Conservation (phyloP, 2,113 vertebrate species). For the Cephalopholis sonnerati region DNA sequence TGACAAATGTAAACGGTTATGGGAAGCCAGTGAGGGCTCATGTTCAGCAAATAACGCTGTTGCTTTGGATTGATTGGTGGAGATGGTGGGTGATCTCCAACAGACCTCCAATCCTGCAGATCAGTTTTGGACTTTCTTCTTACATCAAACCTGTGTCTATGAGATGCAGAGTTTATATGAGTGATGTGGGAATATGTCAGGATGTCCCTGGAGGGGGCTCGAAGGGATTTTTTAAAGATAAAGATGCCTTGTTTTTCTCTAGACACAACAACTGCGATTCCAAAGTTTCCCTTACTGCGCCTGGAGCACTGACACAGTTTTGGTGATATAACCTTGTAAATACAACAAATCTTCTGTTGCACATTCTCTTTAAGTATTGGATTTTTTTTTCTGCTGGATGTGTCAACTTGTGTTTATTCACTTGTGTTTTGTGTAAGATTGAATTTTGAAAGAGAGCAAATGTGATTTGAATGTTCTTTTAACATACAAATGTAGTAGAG, state of each 20-base stretch:
- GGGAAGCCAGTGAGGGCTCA: constrained; percentile 2
- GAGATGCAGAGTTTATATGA: not conserved
- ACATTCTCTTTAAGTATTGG: no score
- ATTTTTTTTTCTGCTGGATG: no score
- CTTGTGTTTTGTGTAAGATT: no score
- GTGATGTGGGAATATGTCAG: not conserved
- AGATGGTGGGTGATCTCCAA: not conserved
- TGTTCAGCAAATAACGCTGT: not conserved
- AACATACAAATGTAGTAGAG: no score
- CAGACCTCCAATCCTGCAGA: no score
- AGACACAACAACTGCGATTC: not conserved
- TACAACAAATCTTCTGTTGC: constrained; percentile 1
- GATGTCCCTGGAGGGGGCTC: no score
- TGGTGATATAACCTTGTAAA: not conserved
- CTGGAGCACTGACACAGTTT: not conserved
- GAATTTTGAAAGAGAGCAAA: no score
- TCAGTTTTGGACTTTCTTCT: not conserved
- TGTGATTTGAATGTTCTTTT: no score
- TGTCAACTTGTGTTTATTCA: no score
- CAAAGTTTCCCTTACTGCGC: no score
- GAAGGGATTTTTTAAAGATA: no score
- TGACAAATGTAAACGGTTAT: not conserved
- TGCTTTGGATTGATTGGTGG: not conserved
- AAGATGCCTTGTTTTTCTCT: not conserved
- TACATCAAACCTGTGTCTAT: not conserved